Evolutionary conservation across 2,797 vertebrate species (phyloP), one percentile per base, ranked within the genome.

Genomic region (Gobio occitaniae): DNA sequence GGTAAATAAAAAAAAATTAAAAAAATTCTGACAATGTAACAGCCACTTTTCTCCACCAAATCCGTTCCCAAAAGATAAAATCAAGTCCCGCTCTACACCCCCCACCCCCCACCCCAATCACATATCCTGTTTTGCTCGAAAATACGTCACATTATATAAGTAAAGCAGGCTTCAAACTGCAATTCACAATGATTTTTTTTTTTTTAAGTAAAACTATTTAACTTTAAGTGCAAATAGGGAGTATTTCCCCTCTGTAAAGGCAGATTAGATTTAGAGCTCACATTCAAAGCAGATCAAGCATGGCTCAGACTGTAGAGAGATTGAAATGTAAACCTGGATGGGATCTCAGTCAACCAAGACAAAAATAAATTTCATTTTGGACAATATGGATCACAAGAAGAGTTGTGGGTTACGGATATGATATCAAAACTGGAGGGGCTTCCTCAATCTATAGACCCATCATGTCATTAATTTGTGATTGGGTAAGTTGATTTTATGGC

Each of bases 381-480:
- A 50, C 41, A 72, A 72, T 41, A 19, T 52, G 12, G 36, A 54
- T 41, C 10, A 56, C 36, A 82, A 82, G 21, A 82, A 77, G 25
- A 70, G 38, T 63, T 63, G 29, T 66, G 69, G 38, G 38, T 87
- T 90, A 84, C 47, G 86, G 88, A 87, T 87, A 78, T 77, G 86
- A 80, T 90, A 89, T 92, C 93, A 92, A 92, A 94, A 91, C 89
- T 90, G 82, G 80, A 91, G 91, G 89, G 68, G 87, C 86, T 90
- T 89, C 87, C 90, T 90, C 89, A 93, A 92, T 92, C 91, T 88
- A 89, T 88, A 85, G 89, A 91, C 90, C 87, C 88, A 89, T 88
- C 90, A 81, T 91, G 92, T 93, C 93, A 94, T 95, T 93, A 93
- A 93, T 93, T 91, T 92, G 89, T 92, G 93, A 93, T 93, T 44